Evolutionary conservation across 1,140 invertebrate species (phyloP).

Genomic region (Bombus balteatus): DNA sequence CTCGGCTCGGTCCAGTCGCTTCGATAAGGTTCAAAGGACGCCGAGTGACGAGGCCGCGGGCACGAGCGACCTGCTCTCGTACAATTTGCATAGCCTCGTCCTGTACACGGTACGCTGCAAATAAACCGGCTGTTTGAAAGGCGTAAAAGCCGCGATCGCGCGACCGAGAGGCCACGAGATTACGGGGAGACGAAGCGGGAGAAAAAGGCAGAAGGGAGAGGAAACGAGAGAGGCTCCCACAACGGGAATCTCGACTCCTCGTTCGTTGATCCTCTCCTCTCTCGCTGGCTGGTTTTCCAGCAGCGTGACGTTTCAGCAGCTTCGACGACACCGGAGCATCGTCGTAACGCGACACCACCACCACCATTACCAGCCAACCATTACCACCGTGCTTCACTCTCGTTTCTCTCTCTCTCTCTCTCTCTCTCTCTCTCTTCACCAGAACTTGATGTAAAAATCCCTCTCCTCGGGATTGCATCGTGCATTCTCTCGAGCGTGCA

Average conservation of each 20-base stretch:
- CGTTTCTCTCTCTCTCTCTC: conserved; percentile 7
- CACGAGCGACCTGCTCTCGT: not conserved
- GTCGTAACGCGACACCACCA: conserved; percentile 28
- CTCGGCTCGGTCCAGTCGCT: conserved; percentile 38
- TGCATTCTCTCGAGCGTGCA: conserved; percentile 61
- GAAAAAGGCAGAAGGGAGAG: not conserved
- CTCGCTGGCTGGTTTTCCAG: not conserved
- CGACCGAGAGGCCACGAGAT: conserved; percentile 8
- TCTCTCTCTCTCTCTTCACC: not conserved
- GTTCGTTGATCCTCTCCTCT: conserved; percentile 1
- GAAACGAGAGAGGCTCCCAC: conserved; percentile 26
- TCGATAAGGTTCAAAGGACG: conserved; percentile 60
- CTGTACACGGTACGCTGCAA: conserved; percentile 4
- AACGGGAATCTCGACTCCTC: conserved; percentile 32
- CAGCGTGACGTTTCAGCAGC: not conserved
- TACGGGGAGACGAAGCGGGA: not conserved
- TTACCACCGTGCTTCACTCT: not conserved
- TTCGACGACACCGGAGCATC: not conserved
- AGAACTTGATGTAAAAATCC: conserved; percentile 72
- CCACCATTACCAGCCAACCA: conserved; percentile 19
- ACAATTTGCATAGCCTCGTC: conserved; percentile 37
- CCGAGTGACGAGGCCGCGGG: conserved; percentile 17
- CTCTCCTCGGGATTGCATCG: conserved; percentile 73
- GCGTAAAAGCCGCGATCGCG: conserved; percentile 21
- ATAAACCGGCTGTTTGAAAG: conserved; percentile 37